Evolutionary conservation across 2,113 vertebrate genomes (phyloP), one percentile per base, ranked within the genome.

Genomic region (Loxodonta africana): DNA sequence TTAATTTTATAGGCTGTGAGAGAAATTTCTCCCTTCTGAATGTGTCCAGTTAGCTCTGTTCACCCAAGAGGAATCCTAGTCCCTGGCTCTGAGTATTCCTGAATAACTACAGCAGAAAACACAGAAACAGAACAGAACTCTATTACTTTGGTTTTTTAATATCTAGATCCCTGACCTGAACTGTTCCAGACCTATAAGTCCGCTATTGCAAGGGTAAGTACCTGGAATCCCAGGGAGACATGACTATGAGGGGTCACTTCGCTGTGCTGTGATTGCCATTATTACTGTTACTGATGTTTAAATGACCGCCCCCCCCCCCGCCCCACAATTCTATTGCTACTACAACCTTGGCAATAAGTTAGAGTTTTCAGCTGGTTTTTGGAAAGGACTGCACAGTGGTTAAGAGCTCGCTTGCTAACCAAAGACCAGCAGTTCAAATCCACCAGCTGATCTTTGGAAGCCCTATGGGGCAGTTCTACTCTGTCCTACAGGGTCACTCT

Each of bases 1-100:
- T 74, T 98, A 96, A 97, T 97, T 98, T 98, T 97, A 95, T 83
- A 91, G 97, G 86, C 63, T 97, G 8, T 85, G 77, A 84, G 77
- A 83, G 65, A 95, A 62, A 84, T 96, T 88, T 94, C 93, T 97
- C 51, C 83, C 51, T 98, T 0, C 1, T 57, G 94, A 97, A 67
- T 77, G 92, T 88, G 85, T 97, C 80, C 96, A 97, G 69, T 90
- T 74, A 95, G 88, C 77, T 83, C 46, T 81, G 23, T 88, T 95
- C 76, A 63, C 90, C 53, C 69, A 83, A 85, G 12, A 96, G 90
- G 37, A 92, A 95, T 83, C 53, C 18, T 20, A 0, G 62, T 94
- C 23, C 62, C 17, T 48, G 62, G 53, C 41, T 97, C 41, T 74
- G 71, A 85, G 23, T 88, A 77, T 53, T 84, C 37, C 84, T 71